Conservation (phyloP, 2,113 vertebrate genomes). For the Atrichornis clamosus region DNA sequence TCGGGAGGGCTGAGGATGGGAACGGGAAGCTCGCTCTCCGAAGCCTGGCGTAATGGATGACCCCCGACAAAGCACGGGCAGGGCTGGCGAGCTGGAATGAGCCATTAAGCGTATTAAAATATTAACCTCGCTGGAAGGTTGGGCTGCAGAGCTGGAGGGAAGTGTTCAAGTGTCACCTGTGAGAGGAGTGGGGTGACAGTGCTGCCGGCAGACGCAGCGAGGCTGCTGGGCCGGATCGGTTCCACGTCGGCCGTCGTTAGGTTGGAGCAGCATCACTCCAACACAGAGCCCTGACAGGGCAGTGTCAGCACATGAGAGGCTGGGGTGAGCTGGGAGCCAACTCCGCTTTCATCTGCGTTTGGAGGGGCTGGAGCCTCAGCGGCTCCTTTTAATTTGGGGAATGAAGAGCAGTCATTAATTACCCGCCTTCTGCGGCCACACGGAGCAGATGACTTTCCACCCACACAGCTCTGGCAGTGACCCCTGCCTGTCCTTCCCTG, state of each 20-base stretch:
- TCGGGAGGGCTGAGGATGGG: neutral
- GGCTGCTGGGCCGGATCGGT: neutral
- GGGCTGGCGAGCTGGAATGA: neutral
- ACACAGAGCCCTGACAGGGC: neutral
- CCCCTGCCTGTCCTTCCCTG: neutral
- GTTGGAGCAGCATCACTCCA: neutral
- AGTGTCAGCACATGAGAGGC: neutral
- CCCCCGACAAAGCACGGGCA: neutral
- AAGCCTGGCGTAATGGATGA: neutral
- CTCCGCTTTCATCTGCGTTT: neutral
- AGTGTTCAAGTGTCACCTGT: neutral
- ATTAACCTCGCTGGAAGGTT: neutral
- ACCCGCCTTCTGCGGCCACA: fast-evolving
- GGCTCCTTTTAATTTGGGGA: neutral
- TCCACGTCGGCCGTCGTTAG: neutral
- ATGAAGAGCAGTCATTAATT: neutral
- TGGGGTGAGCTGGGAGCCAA: neutral
- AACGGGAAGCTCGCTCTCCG: fast-evolving
- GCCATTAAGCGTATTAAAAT: slow-evolving; percentile 20
- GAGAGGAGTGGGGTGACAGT: neutral
- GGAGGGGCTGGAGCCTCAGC: neutral
- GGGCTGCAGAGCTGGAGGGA: neutral
- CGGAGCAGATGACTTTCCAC: neutral
- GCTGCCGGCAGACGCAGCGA: neutral
- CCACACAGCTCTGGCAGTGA: neutral